Evolutionary conservation across 1,140 invertebrate genomes (phyloP), one percentile per base, ranked within the genome.

Genomic region (Drosophila busckii): DNA sequence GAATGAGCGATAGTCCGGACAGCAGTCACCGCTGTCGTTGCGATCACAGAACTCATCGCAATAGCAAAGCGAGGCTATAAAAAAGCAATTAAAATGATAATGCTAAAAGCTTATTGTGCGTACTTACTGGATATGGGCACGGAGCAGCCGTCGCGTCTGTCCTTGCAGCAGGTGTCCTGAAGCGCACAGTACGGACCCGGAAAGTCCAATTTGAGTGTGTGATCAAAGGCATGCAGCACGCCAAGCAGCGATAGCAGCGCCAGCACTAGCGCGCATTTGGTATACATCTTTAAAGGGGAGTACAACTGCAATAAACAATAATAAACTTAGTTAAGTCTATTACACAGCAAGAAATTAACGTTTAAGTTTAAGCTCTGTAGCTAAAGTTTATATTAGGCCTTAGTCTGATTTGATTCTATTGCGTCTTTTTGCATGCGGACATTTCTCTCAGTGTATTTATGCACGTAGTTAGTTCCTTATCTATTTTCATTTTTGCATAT

Each of bases 41-140:
- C 91, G 88, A 66, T 96, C 92, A 88, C 96, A 98, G 88, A 98
- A 98, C 60, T 94, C 90, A 88, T 98, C 97, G 83, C 97, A 98
- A 87, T 98, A 98, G 87, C 97, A 98, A 2, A 94, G 78, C 0
- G 95, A 96, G 8, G 89, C 93, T 89, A 89, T 62, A 56, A 32
- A 12, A 16, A 7, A 4, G 2, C 6, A 20, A 9, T 29, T n/a
- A 19, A 3, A 26, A 16, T 25, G 20, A 40, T 23, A 4, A 17
- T 23, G 16, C 2, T 25, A 22, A 17, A 31, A 8, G 4, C 2
- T 0, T 13, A 12, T 10, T 8, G 0, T n/a, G n/a, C 3, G 4
- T 16, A 80, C 54, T 88, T 75, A 90, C 89, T 87, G 44, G 90
- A 63, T 58, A 96, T 94, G 5, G 94, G 94, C 12, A 92, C 89